Conservation (phyloP, 2,113 vertebrate species). For the western clawed frog (Xenopus tropicalis) region UCB_Xtro_10.0 CM004445.2:8106501-8107000, state of each 20-base stretch:
- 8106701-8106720: slow-evolving; percentile 66
- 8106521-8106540: too few species aligned
- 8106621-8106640: too few species aligned
- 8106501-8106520: too few species aligned
- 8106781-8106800: slow-evolving; percentile 64
- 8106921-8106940: slow-evolving; percentile 47
- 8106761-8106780: slow-evolving; percentile 67
- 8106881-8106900: slow-evolving; percentile 58
- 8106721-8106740: slow-evolving; percentile 62
- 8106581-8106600: too few species aligned
- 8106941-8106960: slow-evolving; percentile 54
- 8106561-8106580: too few species aligned
- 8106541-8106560: too few species aligned
- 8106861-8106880: slow-evolving; percentile 55
- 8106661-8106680: background rate
- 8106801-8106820: slow-evolving; percentile 64
- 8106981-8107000: too few species aligned
- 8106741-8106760: slow-evolving; percentile 66
- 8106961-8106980: background rate
- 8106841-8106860: slow-evolving; percentile 61
- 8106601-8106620: too few species aligned
- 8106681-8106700: slow-evolving; percentile 72
- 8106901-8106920: slow-evolving; percentile 65
- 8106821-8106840: slow-evolving; percentile 52
- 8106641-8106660: too few species aligned